A percentile compares a stretch with the other conserved stretches of the same genome.
These are phyloP conservation scores for Chinchilla lanigera DNA, from an alignment of 2,113 vertebrate species.

Conservation along the genomic window DNA sequence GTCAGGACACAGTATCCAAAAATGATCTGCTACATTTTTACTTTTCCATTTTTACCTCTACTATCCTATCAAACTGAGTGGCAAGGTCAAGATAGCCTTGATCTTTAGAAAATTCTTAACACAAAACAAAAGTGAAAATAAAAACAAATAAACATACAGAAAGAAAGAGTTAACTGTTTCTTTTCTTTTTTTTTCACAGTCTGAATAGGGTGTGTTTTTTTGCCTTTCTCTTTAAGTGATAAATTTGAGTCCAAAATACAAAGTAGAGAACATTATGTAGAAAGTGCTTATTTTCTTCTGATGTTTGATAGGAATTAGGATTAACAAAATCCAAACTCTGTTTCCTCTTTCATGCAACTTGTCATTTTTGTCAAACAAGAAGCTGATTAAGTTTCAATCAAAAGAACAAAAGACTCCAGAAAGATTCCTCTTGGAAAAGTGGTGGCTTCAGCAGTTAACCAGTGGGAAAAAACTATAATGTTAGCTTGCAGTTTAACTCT, in stretches of 20 bases:
- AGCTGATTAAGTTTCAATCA: conserved; percentile 81
- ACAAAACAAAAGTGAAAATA: background rate
- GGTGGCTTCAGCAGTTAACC: conserved; percentile 65
- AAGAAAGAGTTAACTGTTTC: conserved; percentile 60
- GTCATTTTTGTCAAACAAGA: conserved; percentile 83
- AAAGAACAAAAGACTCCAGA: conserved; percentile 77
- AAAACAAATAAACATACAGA: background rate
- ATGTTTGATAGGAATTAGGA: conserved; percentile 76
- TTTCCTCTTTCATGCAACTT: conserved; percentile 68
- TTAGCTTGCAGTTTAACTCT: conserved; percentile 19
- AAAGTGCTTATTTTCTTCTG: conserved; percentile 78
- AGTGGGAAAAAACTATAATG: conserved; percentile 24
- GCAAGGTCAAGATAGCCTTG: background rate
- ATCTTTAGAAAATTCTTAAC: background rate
- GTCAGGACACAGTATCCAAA: background rate
- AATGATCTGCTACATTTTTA: background rate
- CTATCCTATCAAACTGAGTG: background rate
- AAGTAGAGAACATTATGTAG: conserved; percentile 66
- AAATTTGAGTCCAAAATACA: conserved; percentile 76
- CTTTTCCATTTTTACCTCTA: background rate
- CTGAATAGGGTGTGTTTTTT: conserved; percentile 10
- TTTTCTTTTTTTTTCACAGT: background rate
- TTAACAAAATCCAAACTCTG: conserved; percentile 74
- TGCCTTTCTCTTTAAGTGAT: conserved; percentile 54
- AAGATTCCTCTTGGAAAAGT: conserved; percentile 68